phyloP scores from a whole-genome alignment of 2,888 invertebrate genomes.

The Celastrina argiolus region DNA sequence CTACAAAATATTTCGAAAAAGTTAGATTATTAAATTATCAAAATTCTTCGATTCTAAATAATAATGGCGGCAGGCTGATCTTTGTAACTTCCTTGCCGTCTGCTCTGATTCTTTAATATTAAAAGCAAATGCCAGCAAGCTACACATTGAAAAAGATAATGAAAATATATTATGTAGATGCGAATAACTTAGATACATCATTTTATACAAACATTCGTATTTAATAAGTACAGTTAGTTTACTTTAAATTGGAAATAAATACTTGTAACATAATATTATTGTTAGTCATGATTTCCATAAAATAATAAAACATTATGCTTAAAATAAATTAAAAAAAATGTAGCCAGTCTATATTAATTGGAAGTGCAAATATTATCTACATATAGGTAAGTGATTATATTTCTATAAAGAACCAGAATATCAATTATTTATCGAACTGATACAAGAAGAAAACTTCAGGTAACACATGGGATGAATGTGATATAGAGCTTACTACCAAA shows the following conservation, averaged over 20 bases:
- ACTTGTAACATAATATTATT: neutral
- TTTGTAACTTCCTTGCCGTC: neutral
- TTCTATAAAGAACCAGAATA: neutral
- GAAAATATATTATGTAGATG: neutral
- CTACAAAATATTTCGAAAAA: neutral
- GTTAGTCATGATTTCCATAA: neutral
- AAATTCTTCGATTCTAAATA: too few species aligned
- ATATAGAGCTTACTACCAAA: neutral
- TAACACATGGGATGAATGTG: neutral
- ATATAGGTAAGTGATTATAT: neutral
- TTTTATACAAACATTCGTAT: neutral
- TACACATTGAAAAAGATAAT: neutral
- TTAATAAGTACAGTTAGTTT: too few species aligned
- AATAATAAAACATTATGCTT: neutral
- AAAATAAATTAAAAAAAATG: neutral
- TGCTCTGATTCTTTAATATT: neutral
- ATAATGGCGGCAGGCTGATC: too few species aligned
- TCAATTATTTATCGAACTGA: neutral
- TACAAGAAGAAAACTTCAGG: neutral
- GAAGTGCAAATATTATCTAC: neutral
- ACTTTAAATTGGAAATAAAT: too few species aligned
- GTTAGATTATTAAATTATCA: too few species aligned
- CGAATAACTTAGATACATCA: neutral
- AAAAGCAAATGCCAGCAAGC: neutral
- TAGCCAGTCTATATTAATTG: neutral